Evolutionary conservation across 37 sponge, comb jelly and placozoan species (phyloP).

Genomic region (Ianthella basta): DNA sequence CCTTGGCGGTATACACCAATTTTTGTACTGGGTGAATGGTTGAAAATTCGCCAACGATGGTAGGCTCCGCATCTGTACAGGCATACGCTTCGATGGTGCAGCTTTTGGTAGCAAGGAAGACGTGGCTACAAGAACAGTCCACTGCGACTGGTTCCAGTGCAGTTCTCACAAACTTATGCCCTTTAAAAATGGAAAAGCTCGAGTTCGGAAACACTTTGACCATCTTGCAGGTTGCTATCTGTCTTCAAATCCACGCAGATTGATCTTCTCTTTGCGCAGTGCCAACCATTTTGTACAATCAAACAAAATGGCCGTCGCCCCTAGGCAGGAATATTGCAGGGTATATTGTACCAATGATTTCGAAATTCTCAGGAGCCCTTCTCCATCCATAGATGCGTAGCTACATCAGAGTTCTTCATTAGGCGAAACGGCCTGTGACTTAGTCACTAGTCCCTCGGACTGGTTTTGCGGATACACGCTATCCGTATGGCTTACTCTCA

Average conservation of each 20-base stretch:
- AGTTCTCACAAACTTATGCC: conserved; percentile 1
- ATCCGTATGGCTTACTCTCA: background rate
- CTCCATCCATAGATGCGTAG: too few relatives aligned
- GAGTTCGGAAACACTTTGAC: conserved; percentile 28
- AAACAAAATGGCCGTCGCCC: too few relatives aligned
- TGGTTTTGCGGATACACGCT: background rate
- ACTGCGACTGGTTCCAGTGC: conserved; percentile 1
- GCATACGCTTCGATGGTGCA: conserved; percentile 10
- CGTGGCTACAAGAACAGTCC: background rate
- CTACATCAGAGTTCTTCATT: background rate
- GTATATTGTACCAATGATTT: too few relatives aligned
- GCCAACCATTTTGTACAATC: background rate
- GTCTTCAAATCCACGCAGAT: background rate
- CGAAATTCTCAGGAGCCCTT: too few relatives aligned
- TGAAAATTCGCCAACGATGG: background rate
- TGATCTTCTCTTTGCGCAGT: too few relatives aligned
- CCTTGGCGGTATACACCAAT: conserved; percentile 1
- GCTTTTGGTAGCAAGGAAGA: conserved; percentile 9
- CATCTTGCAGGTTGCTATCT: background rate
- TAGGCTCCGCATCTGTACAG: background rate
- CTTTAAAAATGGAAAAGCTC: conserved; percentile 14
- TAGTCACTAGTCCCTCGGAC: background rate
- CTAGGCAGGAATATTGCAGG: too few relatives aligned
- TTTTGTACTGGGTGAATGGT: background rate
- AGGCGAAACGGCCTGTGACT: background rate